Evolutionary conservation across 23 tunicate genomes (phyloP).

Genomic region (Ascidia mentula): DNA sequence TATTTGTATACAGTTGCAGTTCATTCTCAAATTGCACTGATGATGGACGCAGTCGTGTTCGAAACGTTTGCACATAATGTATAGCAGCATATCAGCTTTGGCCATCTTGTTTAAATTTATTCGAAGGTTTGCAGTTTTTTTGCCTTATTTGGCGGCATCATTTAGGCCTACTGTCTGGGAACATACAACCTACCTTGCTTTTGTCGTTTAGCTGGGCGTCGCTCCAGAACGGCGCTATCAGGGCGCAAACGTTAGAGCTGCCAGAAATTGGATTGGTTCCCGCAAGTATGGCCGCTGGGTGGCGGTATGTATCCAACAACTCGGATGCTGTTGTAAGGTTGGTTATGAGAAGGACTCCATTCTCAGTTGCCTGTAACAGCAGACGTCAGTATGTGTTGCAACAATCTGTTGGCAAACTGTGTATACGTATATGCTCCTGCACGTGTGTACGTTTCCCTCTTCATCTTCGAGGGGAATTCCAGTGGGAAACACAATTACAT

Average conservation of each 20-base stretch:
- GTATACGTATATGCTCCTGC: slow-evolving; percentile 52
- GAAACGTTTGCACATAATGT: too few species aligned
- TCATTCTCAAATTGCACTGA: too few species aligned
- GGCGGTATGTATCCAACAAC: slow-evolving; percentile 53
- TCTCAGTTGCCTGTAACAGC: slow-evolving; percentile 57
- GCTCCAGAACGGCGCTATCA: slow-evolving; percentile 79
- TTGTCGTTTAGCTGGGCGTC: slow-evolving; percentile 39
- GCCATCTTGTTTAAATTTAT: too few species aligned
- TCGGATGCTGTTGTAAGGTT: slow-evolving; percentile 30
- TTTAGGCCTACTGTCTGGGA: too few species aligned
- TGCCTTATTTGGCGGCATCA: too few species aligned
- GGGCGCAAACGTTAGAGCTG: slow-evolving; percentile 51
- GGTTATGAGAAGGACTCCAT: slow-evolving; percentile 65
- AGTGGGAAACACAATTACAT: slow-evolving; percentile 43
- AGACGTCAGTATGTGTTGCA: not conserved
- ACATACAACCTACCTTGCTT: slow-evolving; percentile 58
- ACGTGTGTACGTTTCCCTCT: slow-evolving; percentile 12
- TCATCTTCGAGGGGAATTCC: slow-evolving; percentile 52
- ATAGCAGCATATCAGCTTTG: too few species aligned
- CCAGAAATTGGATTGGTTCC: not conserved
- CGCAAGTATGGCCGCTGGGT: slow-evolving; percentile 7
- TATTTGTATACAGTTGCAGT: too few species aligned
- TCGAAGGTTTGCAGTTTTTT: too few species aligned
- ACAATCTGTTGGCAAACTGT: not conserved
- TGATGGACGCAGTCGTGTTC: too few species aligned